Base-by-base conservation (phyloP, 2,888 invertebrate genomes). In the Oxytorus armatus region DNA sequence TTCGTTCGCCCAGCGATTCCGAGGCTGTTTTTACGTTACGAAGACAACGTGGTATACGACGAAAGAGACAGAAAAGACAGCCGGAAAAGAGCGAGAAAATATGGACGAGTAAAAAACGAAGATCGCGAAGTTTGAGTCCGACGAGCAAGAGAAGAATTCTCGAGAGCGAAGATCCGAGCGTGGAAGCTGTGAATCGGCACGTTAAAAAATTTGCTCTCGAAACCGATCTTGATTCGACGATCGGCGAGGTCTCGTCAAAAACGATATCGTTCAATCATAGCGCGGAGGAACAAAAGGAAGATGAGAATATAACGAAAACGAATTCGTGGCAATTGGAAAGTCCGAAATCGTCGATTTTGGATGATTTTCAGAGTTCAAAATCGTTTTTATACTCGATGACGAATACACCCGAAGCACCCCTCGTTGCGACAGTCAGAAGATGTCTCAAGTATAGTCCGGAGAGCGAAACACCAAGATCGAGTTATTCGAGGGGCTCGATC, bases 401-500 rank as follows among this genome's bases (percentile, higher is more conserved):
- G 11, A 86, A 87, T 33, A 92, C 91, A 0, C 91, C 91, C 10
- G 92, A 91, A 61, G 88, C 90, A 0, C 92, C 92, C 1, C 77
- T 92, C 18, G 89, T 91, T 4, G 91, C 91, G 0, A 92, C 92
- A 3, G 92, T 92, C 29, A 86, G 92, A 29, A 86, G 92, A 33
- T 92, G 92, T 66, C 81, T 92, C 53, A 91, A 91, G 70, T 92
- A 91, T 70, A 92, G 92, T 68, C 92, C 92, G 2, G 86, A 86
- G 44, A 81, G 79, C 8, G 91, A 91, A 29, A 82, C 79, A 2
- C 82, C 86, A 47, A 85, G 83, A 63, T 77, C 84, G 10, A 55
- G 73, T 3, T 85, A 84, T 25, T 82, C 83, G 7, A 83, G 87
- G n/a, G 95, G 95, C 23, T 94, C 94, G 1, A 93, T 95, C 85